Evolutionary conservation across 2,888 invertebrate species (phyloP), one percentile per base, ranked within the genome.

Genomic region (Actias luna): DNA sequence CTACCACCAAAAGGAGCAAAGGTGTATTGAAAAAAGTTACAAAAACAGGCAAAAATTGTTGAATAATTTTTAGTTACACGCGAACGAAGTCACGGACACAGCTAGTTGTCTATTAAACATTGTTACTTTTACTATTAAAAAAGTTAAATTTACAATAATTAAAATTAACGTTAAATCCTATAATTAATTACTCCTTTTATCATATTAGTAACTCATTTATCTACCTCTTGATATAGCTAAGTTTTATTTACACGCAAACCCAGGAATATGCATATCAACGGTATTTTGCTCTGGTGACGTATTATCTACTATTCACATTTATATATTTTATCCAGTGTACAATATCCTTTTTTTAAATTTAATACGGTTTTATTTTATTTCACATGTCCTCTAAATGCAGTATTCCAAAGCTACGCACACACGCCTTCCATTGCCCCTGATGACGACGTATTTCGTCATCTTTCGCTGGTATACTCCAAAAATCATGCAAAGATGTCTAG

Each of bases 401-500:
- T 97, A 92, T 97, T 97, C 93, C 97, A 97, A 94, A 96, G 95
- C 83, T 96, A 96, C 82, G 94, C 96, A 36, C 96, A 96, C 67
- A 93, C 96, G 61, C 96, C 97, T 50, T 97, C 97, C 1, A 90
- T 97, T 69, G 96, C 98, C 31, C 98, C 98, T 0, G 99, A 99
- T 81, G 97, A 99, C 82, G 98, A 98, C 82, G 96, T 98, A 18
- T 98, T 98, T 89, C 95, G 95, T 66, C 97, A 98, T 83, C 84
- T 99, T 67, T 96, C 98, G 7, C 89, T 96, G 70, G 94, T 95
- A 3, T 99, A 98, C 89, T 96, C 98, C 35, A 95, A 95, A 71
- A 97, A 97, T 83, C 98, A 99, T 86, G 96, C 95, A 39, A 96
- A 96, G 80, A 98, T 98, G 98, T 95, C 97, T 63, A 94, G 95